phyloP scores from a whole-genome alignment of 1,140 invertebrate species.

The Hypothenemus hampei region DNA sequence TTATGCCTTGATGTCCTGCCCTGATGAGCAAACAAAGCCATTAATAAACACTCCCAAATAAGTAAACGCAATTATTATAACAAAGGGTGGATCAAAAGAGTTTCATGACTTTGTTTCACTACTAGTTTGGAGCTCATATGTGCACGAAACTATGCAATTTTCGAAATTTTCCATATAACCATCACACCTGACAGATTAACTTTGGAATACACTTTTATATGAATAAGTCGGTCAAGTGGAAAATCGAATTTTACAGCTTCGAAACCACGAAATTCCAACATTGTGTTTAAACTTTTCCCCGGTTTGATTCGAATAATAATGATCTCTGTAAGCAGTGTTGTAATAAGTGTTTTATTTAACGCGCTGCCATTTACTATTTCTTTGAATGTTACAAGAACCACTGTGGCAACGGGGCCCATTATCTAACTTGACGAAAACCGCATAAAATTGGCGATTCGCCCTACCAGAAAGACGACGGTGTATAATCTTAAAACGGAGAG shows the following conservation, averaged over 20 bases:
- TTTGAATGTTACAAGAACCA: conserved; percentile 14
- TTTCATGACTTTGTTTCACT: too few species aligned
- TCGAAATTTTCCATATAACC: too few species aligned
- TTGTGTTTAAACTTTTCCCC: background rate
- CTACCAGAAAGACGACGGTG: conserved; percentile 3
- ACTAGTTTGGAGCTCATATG: too few species aligned
- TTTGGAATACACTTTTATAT: too few species aligned
- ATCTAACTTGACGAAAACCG: conserved; percentile 23
- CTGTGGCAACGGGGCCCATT: conserved; percentile 11
- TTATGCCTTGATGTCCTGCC: too few species aligned
- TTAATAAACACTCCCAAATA: too few species aligned
- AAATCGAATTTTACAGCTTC: conserved; percentile 5
- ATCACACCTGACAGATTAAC: too few species aligned
- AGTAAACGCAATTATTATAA: too few species aligned
- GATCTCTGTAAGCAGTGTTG: background rate
- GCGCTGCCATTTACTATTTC: conserved; percentile 3
- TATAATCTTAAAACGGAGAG: conserved; percentile 1
- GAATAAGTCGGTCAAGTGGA: conserved; percentile 1
- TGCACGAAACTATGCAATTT: too few species aligned
- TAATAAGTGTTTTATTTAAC: conserved; percentile 17
- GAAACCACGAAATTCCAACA: conserved; percentile 10
- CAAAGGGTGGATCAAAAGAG: too few species aligned
- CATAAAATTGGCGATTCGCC: conserved; percentile 21
- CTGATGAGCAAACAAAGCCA: too few species aligned
- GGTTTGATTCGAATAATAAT: conserved; percentile 5